These are phyloP conservation scores for Chloropsis cyanopogon DNA, from an alignment of 2,113 vertebrate species.

Conservation along the genomic window DNA sequence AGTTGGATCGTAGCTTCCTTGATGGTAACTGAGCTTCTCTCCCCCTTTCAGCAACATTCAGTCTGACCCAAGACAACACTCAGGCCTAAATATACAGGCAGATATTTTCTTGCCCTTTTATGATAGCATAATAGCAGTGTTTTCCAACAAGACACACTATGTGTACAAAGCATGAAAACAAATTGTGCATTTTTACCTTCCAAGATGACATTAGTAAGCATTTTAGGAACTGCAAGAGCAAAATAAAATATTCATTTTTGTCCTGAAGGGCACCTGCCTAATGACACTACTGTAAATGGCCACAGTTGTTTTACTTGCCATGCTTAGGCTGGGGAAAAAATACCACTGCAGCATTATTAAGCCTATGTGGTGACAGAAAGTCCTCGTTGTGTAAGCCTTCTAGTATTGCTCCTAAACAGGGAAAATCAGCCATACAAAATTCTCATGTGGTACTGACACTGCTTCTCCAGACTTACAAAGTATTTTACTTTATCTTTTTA, in stretches of 20 bases:
- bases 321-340: neutral
- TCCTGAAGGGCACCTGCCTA: neutral
- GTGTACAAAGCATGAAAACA: neutral
- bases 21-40: neutral
- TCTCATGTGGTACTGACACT: neutral
- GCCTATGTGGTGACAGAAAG: neutral
- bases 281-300: neutral
- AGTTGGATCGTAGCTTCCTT: neutral
- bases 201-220: accelerated
- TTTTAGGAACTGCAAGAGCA: neutral
- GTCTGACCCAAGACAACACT: neutral
- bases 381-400: neutral
- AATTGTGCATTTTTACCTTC: neutral
- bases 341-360: neutral
- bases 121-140: neutral
- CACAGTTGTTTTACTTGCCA: neutral
- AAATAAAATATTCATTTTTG: neutral
- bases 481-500: neutral
- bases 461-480: neutral
- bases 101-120: neutral
- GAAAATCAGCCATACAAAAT: neutral
- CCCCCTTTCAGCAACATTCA: neutral
- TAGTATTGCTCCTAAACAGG: neutral
- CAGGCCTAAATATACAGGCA: neutral
- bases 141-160: neutral